Base-by-base conservation (phyloP, 1,140 invertebrate genomes). In the Ips nitidus region DNA sequence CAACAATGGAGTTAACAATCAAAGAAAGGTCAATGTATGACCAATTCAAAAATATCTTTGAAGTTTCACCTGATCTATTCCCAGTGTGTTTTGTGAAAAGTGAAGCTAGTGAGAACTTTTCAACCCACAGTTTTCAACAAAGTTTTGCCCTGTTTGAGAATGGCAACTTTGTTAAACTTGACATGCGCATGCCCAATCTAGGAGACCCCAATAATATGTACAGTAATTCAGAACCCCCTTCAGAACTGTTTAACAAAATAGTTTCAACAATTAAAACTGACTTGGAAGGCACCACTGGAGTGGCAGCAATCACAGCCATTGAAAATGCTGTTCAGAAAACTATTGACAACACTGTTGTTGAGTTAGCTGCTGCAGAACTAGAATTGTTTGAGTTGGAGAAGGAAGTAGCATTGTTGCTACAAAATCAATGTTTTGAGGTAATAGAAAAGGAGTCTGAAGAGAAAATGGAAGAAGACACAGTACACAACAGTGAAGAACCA, bases 101-200 rank as follows among this genome's bases (percentile, higher is more conserved):
- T 1, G 71, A 77, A 43, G 52, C 60, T 62, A 69, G 74, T 36
- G 63, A 73, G 22, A 74, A 66, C 61, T 69, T 57, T 39, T 66
- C 74, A 5, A 78, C 72, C n/a, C 73, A 78, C 64, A 69, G 71
- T 8, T 79, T 71, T 61, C 71, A 73, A 36, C 78, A 79, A 62
- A 75, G 53, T 39, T 78, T 79, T 69, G 47, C 76, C 3, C 70
- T 76, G 41, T 76, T 74, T 50, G 50, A 55, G 43, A 75, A 74
- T 58, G 57, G 53, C 8, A 62, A 56, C 22, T 77, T 73, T 67
- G 75, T 77, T 65, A 71, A 69, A 47, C 5, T 79, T 50, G 76
- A 73, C 6, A 52, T 79, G 61, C 70, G 71, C 47, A 78, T 79
- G 63, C 70, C 74, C 4, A 79, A 79, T 58, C 70, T 79, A 55